Evolutionary conservation across 2,888 invertebrate species (phyloP), one percentile per base, ranked within the genome.

Genomic region (Caenorhabditis sinica): DNA sequence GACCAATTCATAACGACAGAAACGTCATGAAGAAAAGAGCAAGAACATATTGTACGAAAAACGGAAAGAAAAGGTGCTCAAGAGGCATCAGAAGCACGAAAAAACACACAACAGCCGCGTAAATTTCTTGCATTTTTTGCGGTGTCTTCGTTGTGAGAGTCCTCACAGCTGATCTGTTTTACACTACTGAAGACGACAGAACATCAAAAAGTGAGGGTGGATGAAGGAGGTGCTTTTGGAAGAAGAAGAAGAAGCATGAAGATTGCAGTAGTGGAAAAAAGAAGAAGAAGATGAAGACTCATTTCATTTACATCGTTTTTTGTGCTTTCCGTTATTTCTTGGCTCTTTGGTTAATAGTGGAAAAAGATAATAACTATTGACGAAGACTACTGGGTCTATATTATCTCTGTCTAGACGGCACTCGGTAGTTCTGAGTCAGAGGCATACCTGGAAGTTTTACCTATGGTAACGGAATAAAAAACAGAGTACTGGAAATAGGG

Each of bases 191-290:
- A 61, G 63, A 63, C 69, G 77, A 77, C 61, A 80, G 80, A 80
- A 80, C 80, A 80, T 80, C 80, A 72, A 80, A 80, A 80, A 80
- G 80, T 80, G 80, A 80, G 80, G 80, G 80, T 80, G 80, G 80
- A 80, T 58, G 61, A 68, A 60, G 68, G 25, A 43, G 63, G 43
- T 33, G 61, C 23, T 36, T 25, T 49, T 53, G 51, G 36, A 53
- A 51, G 51, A 53, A 36, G 53, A 49, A 49, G 68, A 68, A 53
- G 68, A 53, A 53, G 45, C 56, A 56, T 33, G 60, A 23, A 30
- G 69, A 69, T 58, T 45, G 66, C 53, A 53, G 74, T 51, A 65
- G 49, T 68, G 36, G 63, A 49, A 30, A 25, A 65, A 65, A 65
- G 36, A 53, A 51, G 30, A 45, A 68, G 20, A 49, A 53, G 51